Evolutionary conservation across 2,113 vertebrate species (phyloP), one percentile per base, ranked within the genome.

Genomic region (Neoarius graeffei): DNA sequence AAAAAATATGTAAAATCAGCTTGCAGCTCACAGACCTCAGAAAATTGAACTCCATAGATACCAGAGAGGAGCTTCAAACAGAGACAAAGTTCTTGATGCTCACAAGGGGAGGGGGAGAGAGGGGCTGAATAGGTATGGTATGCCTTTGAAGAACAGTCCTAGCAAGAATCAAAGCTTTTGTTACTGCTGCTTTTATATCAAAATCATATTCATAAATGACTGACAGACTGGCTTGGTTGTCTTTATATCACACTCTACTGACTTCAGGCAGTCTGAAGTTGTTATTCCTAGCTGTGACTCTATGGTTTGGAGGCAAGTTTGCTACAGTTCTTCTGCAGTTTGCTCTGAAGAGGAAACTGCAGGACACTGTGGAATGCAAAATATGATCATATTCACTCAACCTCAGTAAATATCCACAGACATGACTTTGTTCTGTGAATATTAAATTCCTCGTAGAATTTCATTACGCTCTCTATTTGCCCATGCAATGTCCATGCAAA

Each of bases 11-110:
- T 52, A 81, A 60, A 66, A 48, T 66, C 77, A 81, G 57, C 77
- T 52, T 73, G 67, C 19, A 66, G 30, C 79, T 71, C 86, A 77
- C 57, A 83, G 56, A 88, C 48, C 59, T 84, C 23, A 42, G 60
- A 82, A 82, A 82, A 60, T 30, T 62, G 25, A 69, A 87, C 86
- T 50, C 30, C 56, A 59, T 66, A 25, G 86, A 87, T 66, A 83
- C 54, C 64, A 83, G 86, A 35, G 66, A 80, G 76, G 52, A 81
- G 77, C 77, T 81, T 86, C 85, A 86, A 86, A 86, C 76, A 86
- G 25, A 69, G 62, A 56, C 64, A 5, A 50, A 56, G 76, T 79
- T 82, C 66, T 73, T 82, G 79, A 82, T 27, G 48, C 48, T 67
- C n/a, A 62, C 67, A 74, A 50, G 23, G 42, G 17, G 25, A 54